Evolutionary conservation across 2,888 invertebrate genomes (phyloP), one percentile per base, ranked within the genome.

Genomic region (Lepeophtheirus nordmannii): DNA sequence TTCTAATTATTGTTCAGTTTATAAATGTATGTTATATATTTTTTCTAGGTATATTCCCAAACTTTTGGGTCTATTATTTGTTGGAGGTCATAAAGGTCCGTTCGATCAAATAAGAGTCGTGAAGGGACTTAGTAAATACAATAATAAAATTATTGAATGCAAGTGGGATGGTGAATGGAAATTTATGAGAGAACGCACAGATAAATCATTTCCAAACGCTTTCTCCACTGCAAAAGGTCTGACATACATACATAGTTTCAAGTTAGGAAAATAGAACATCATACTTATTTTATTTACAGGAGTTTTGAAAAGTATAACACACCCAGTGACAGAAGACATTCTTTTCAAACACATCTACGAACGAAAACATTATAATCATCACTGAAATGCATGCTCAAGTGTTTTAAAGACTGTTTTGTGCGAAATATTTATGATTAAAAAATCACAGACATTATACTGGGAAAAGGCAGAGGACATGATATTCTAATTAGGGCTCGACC

Each of bases 101-200:
- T 89, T 87, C 73, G 81, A 79, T 0, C 73, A 76, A 68, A 89
- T 94, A 78, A 53, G 39, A 10, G 86, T 85, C 75, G 81, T 84
- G n/a, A 86, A 83, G 0, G 81, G 82, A 1, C 73, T 93, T 8
- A 84, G 83, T 71, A 82, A 86, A 46, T 78, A 89, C 62, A 82
- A 98, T 77, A 86, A 87, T 72, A 94, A 96, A 78, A 98, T 99
- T 67, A 83, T 99, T 63, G 98, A 99, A 78, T 99, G 98, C 77
- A 86, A 84, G 72, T 85, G 78, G 72, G 88, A 90, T 69, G 70
- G 70, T 0, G 69, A 67, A 17, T 99, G 98, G 98, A 82, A 85
- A 64, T 93, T 89, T 74, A 89, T 99, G 89, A 81, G 97, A 67
- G 89, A 93, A 75, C 80, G 98, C 70, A 92, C 89, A 0, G 98